Conservation (phyloP, 2,888 invertebrate species). For the Limnephilus rhombicus region DNA sequence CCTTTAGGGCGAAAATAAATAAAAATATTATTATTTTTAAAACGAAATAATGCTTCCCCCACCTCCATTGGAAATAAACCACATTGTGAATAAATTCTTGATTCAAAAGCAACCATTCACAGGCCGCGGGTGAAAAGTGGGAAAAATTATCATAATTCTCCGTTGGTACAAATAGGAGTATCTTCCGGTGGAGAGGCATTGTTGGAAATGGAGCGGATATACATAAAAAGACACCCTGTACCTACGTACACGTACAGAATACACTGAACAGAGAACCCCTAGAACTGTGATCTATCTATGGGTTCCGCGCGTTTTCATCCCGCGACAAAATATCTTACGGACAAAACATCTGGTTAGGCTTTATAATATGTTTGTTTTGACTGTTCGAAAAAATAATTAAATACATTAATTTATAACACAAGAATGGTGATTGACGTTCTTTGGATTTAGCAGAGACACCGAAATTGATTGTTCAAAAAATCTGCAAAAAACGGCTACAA, state of each 20-base stretch:
- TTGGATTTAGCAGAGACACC: too few relatives aligned
- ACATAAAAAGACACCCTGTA: background rate
- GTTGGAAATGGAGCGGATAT: background rate
- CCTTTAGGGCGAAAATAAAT: background rate
- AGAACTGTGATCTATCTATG: background rate
- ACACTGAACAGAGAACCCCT: background rate
- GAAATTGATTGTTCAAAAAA: too few relatives aligned
- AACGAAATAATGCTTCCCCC: background rate
- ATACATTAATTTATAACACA: too few relatives aligned
- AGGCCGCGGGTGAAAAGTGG: background rate
- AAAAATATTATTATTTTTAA: background rate
- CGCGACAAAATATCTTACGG: too few relatives aligned
- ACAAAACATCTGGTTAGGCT: too few relatives aligned
- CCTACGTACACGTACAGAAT: background rate
- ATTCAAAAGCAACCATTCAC: background rate
- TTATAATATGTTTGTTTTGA: too few relatives aligned
- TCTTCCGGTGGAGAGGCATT: background rate
- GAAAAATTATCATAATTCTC: conserved; percentile 1
- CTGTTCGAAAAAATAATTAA: too few relatives aligned
- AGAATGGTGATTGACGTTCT: too few relatives aligned
- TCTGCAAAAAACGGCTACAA: too few relatives aligned
- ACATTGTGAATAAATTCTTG: background rate
- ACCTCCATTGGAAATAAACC: background rate
- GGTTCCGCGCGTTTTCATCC: too few relatives aligned
- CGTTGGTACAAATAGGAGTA: background rate